Percentiles rank a stretch among this genome's conserved stretches.
Evolutionary conservation across 2,888 invertebrate genomes (phyloP).

Genomic region (Geophilus truncorum): DNA sequence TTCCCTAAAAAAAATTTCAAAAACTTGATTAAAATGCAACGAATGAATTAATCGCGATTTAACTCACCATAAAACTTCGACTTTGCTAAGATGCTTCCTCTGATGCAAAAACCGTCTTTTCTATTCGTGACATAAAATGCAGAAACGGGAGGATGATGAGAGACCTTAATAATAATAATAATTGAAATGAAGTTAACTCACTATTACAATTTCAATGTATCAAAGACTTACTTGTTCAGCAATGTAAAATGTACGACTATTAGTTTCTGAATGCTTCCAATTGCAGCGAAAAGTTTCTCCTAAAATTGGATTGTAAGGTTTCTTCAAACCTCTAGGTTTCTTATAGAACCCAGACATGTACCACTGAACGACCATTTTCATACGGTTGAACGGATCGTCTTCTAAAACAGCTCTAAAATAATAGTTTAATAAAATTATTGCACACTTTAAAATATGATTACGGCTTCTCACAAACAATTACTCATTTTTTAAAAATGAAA

Average conservation of each 20-base stretch:
- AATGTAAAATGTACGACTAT: neutral
- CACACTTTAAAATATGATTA: too few relatives aligned
- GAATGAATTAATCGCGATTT: neutral
- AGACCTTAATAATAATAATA: too few relatives aligned
- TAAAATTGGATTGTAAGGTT: conserved; percentile 96
- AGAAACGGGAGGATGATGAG: conserved; percentile 90
- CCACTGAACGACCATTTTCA: conserved; percentile 93
- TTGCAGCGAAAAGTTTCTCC: conserved; percentile 83
- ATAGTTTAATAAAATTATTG: too few relatives aligned
- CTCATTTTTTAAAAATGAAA: too few relatives aligned
- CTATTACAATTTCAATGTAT: too few relatives aligned
- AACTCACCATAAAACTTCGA: conserved; percentile 85
- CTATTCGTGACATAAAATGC: conserved; percentile 91
- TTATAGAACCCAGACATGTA: conserved; percentile 97
- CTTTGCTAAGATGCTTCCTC: conserved; percentile 82
- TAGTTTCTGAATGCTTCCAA: conserved; percentile 42
- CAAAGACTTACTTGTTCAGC: conserved; percentile 76
- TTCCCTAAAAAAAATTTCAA: conserved; percentile 58
- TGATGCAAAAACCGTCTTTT: conserved; percentile 85
- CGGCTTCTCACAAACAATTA: too few relatives aligned
- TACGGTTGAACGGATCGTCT: conserved; percentile 81
- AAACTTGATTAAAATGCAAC: neutral
- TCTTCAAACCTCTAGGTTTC: conserved; percentile 94
- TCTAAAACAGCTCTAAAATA: too few relatives aligned
- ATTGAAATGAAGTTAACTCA: too few relatives aligned